phyloP scores from a whole-genome alignment of 2,888 invertebrate genomes.

The Drosophila niveifrons region DNA sequence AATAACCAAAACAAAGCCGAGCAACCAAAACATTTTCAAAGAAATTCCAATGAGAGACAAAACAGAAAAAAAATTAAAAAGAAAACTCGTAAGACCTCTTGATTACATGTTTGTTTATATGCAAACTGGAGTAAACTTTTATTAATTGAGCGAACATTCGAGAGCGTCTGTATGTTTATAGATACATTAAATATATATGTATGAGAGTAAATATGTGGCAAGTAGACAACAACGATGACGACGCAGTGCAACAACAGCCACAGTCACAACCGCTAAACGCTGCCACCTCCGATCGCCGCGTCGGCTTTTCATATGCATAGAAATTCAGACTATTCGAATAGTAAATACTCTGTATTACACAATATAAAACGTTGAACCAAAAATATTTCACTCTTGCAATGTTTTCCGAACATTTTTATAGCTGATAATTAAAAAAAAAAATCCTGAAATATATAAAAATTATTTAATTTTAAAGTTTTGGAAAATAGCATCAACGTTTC shows the following conservation, averaged over 20 bases:
- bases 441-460: no score
- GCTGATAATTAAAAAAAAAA: no score
- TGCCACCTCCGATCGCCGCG: conserved; percentile 37
- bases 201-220: conserved; percentile 1
- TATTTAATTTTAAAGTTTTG: no score
- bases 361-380: no score
- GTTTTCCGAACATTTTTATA: no score
- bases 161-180: conserved; percentile 5
- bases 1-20: conserved; percentile 48
- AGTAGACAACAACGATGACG: conserved; percentile 44
- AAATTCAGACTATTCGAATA: not conserved
- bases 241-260: conserved; percentile 31
- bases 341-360: not conserved
- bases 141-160: conserved; percentile 61
- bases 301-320: conserved; percentile 1
- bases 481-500: no score
- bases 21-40: conserved; percentile 48
- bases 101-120: conserved; percentile 49
- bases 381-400: no score
- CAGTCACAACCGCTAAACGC: conserved; percentile 17
- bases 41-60: conserved; percentile 53
- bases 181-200: conserved; percentile 1
- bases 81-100: conserved; percentile 53
- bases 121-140: conserved; percentile 72
- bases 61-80: conserved; percentile 23